These are phyloP conservation scores for Myathropa florea DNA, from an alignment of 2,888 invertebrate genomes.

Conservation along the genomic window DNA sequence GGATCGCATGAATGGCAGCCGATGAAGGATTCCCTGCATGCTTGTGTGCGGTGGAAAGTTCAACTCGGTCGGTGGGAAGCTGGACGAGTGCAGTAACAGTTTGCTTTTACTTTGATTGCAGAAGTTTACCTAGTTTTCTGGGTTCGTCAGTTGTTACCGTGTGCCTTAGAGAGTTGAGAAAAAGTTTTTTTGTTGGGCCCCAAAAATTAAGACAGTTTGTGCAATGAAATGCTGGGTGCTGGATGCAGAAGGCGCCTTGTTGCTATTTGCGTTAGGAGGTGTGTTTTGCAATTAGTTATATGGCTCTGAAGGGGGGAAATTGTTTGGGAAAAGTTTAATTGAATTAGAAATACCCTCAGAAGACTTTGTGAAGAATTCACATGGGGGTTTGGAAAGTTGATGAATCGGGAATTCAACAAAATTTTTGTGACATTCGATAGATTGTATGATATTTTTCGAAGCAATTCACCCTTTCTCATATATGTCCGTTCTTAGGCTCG, in stretches of 20 bases:
- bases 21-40: conserved; percentile 51
- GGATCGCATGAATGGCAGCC: conserved; percentile 35
- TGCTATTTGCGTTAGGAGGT: neutral
- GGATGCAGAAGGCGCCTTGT: neutral
- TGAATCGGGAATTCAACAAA: too few relatives aligned
- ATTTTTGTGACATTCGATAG: too few relatives aligned
- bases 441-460: too few relatives aligned
- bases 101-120: conserved; percentile 65
- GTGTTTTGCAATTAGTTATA: neutral
- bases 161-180: neutral
- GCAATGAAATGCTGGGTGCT: neutral
- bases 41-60: conserved; percentile 27
- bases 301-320: neutral
- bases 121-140: conserved; percentile 31
- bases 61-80: neutral
- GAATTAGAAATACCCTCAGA: neutral
- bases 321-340: neutral
- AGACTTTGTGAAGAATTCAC: too few relatives aligned
- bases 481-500: too few relatives aligned
- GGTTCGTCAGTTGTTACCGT: conserved; percentile 14
- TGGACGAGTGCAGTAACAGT: conserved; percentile 43
- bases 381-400: too few relatives aligned
- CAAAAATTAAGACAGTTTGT: neutral
- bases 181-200: neutral
- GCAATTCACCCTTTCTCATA: too few relatives aligned